Conservation (phyloP, 2,797 vertebrate genomes). For the Danio jaintianensis region DNA sequence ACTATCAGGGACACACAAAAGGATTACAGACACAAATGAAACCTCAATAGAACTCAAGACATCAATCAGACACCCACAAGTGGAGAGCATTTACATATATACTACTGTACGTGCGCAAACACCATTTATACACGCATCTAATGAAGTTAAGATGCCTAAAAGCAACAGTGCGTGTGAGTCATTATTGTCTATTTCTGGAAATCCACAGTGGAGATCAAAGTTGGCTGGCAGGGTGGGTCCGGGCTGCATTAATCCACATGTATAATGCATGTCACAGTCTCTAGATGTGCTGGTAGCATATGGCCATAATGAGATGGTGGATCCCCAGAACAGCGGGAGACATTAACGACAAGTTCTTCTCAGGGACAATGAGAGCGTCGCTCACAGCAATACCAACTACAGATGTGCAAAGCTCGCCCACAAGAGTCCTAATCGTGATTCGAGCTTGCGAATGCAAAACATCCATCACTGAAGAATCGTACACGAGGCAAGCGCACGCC, state of each 20-base stretch:
- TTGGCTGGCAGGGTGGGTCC: conserved; percentile 65
- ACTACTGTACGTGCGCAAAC: not conserved
- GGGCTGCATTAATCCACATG: conserved; percentile 72
- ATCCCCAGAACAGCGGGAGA: conserved; percentile 51
- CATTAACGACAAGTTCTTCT: conserved; percentile 56
- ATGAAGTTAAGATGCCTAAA: conserved; percentile 31
- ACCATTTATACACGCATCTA: conserved; percentile 37
- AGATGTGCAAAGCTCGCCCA: conserved; percentile 3
- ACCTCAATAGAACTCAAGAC: not conserved
- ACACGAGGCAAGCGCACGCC: not conserved
- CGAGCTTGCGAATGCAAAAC: not conserved
- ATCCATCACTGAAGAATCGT: conserved; percentile 6
- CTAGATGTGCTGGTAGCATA: conserved; percentile 59
- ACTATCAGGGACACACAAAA: not conserved
- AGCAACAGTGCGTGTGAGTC: conserved; percentile 56
- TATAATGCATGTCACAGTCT: conserved; percentile 75
- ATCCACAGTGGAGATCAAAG: conserved; percentile 75
- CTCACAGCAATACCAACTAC: conserved; percentile 18
- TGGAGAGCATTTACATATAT: not conserved
- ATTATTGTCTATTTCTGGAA: conserved; percentile 72
- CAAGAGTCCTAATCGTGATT: not conserved
- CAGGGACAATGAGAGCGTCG: conserved; percentile 42
- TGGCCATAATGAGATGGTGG: conserved; percentile 41
- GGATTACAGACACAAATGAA: not conserved
- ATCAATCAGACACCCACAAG: not conserved